Percentiles rank a stretch among this genome's conserved stretches.
These are phyloP conservation scores for Kryptolebias ocellatus DNA, from an alignment of 2,797 vertebrate genomes.

Conservation along the genomic window DNA sequence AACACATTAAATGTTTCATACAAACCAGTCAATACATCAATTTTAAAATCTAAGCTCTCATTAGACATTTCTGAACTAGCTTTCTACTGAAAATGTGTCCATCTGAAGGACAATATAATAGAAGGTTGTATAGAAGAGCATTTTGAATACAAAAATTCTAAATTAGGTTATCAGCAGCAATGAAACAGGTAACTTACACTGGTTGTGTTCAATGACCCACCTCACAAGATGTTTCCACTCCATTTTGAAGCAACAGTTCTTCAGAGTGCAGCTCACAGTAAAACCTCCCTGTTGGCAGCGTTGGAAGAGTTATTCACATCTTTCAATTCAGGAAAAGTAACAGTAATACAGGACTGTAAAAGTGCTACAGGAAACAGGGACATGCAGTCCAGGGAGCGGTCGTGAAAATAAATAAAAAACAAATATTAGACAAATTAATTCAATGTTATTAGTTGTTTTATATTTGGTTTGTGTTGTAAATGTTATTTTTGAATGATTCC, in stretches of 20 bases:
- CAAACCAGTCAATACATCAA: neutral
- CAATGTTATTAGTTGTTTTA: no score
- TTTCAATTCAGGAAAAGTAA: neutral
- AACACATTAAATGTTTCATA: neutral
- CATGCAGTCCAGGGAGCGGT: no score
- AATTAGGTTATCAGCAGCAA: slow-evolving; percentile 5
- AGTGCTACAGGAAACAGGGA: neutral
- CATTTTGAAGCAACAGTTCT: slow-evolving; percentile 51
- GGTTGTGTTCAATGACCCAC: slow-evolving; percentile 60
- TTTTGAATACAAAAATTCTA: slow-evolving; percentile 11
- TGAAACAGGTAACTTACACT: slow-evolving; percentile 18
- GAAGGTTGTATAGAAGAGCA: slow-evolving; percentile 24
- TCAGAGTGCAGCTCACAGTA: slow-evolving; percentile 84
- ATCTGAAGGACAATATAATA: slow-evolving; percentile 31
- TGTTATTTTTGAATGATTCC: no score
- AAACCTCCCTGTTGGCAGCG: slow-evolving; percentile 76
- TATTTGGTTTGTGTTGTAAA: no score
- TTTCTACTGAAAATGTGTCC: slow-evolving; percentile 8
- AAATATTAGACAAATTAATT: no score
- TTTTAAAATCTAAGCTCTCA: slow-evolving; percentile 6
- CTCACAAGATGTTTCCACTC: slow-evolving; percentile 46
- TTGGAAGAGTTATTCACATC: neutral
- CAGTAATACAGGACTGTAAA: neutral
- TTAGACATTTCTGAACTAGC: neutral
- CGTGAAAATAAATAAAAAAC: no score